phyloP scores from a whole-genome alignment of 2,113 vertebrate genomes.

The Plecturocebus donacophilus region DNA sequence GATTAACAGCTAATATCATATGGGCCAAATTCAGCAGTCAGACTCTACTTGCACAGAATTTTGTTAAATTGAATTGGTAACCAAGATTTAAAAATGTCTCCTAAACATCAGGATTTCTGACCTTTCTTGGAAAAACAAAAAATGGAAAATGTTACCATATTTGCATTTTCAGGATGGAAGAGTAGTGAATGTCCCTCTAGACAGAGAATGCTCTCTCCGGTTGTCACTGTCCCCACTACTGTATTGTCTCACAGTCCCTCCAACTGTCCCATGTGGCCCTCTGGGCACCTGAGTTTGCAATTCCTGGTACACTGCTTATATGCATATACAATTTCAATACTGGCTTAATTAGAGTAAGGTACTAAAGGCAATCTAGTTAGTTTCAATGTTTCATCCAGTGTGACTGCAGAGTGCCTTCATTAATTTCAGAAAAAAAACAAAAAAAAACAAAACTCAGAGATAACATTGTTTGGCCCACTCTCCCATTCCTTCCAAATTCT shows the following conservation, averaged over 20 bases:
- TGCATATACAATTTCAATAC: neutral
- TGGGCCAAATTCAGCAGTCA: neutral
- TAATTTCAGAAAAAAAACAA: neutral
- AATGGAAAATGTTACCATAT: neutral
- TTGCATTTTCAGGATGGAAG: neutral
- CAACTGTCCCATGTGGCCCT: accelerated
- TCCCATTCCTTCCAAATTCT: neutral
- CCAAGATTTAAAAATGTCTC: neutral
- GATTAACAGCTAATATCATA: neutral
- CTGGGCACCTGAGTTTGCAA: accelerated
- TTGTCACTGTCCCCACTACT: neutral
- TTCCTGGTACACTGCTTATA: no score
- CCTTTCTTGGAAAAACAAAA: neutral
- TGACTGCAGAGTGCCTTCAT: neutral
- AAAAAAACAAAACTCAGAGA: neutral
- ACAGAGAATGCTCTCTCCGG: neutral
- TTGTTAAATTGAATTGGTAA: neutral
- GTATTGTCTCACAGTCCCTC: accelerated
- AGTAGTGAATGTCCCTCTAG: neutral
- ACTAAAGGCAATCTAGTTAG: neutral
- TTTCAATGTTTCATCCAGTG: neutral
- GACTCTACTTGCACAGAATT: neutral
- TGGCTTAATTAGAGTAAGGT: neutral
- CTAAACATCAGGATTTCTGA: neutral
- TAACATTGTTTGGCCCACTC: neutral